Evolutionary conservation across 1,140 invertebrate species (phyloP).

Genomic region (Hyposmocoma kahamanoa): DNA sequence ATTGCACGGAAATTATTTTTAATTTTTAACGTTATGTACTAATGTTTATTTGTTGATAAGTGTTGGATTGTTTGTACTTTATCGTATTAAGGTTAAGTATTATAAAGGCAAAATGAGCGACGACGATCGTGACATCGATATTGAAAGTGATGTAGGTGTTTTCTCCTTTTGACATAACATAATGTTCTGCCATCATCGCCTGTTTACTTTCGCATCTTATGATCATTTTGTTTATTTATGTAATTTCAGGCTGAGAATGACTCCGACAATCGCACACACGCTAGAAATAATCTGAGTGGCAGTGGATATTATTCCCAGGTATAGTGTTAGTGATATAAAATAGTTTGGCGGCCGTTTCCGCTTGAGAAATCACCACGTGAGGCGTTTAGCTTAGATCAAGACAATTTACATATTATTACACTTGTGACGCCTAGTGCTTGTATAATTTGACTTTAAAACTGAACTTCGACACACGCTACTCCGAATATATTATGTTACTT

Average conservation of each 20-base stretch:
- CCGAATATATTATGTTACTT: no score
- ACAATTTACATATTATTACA: no score
- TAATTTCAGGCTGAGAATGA: conserved; percentile 64
- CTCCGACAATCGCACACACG: conserved; percentile 55
- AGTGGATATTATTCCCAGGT: conserved; percentile 67
- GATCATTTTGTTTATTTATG: conserved; percentile 14
- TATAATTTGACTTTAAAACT: no score
- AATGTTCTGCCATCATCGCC: conserved; percentile 5
- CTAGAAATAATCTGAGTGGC: conserved; percentile 48
- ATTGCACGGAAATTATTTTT: no score
- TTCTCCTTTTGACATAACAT: conserved; percentile 19
- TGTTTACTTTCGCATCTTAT: conserved; percentile 25
- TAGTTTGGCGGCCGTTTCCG: neutral
- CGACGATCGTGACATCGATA: conserved; percentile 93
- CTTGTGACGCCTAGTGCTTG: no score
- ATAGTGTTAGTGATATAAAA: conserved; percentile 4
- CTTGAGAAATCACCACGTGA: neutral
- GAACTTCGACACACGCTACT: no score
- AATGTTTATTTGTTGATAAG: no score
- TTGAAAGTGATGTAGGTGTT: conserved; percentile 90
- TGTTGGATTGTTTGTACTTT: no score
- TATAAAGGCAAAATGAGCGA: conserved; percentile 83
- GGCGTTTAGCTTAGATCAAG: no score
- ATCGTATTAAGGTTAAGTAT: no score
- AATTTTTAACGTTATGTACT: no score